Percentiles rank a stretch among this genome's conserved stretches.
Evolutionary conservation across 1,140 invertebrate species (phyloP).

Genomic region (Doryteuthis pealeii): DNA sequence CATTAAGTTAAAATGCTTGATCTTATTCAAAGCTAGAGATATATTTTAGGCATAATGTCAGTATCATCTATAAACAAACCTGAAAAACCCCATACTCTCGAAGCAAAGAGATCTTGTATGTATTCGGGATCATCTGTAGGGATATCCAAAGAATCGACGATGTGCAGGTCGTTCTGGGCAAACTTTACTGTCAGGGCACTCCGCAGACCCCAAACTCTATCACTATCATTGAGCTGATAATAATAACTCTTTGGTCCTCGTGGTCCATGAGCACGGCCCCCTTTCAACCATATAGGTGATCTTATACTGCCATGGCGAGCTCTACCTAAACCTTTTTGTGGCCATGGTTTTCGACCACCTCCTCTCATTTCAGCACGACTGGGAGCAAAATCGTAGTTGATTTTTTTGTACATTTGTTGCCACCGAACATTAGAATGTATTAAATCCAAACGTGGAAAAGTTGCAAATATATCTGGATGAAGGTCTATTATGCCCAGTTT

Average conservation of each 20-base stretch:
- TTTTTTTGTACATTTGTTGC: conserved; percentile 82
- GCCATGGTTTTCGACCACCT: conserved; percentile 88
- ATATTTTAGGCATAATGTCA: conserved; percentile 88
- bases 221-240: conserved; percentile 84
- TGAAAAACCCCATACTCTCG: conserved; percentile 92
- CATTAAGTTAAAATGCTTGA: conserved; percentile 90
- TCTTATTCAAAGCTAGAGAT: conserved; percentile 72
- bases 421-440: conserved; percentile 85
- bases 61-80: conserved; percentile 87
- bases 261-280: conserved; percentile 82
- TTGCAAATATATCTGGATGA: conserved; percentile 84
- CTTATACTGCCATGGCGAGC: conserved; percentile 89
- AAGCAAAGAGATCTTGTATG: conserved; percentile 77
- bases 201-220: conserved; percentile 77
- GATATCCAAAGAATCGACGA: conserved; percentile 84
- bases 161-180: conserved; percentile 86
- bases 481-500: conserved; percentile 84
- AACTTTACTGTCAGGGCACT: conserved; percentile 85
- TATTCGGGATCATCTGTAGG: conserved; percentile 79
- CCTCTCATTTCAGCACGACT: conserved; percentile 81
- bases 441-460: conserved; percentile 77
- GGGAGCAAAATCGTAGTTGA: conserved; percentile 69
- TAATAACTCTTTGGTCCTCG: conserved; percentile 85
- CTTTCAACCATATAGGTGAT: conserved; percentile 79
- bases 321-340: conserved; percentile 88